Conservation (phyloP, 1,140 invertebrate genomes). For the Cherax quadricarinatus region DNA sequence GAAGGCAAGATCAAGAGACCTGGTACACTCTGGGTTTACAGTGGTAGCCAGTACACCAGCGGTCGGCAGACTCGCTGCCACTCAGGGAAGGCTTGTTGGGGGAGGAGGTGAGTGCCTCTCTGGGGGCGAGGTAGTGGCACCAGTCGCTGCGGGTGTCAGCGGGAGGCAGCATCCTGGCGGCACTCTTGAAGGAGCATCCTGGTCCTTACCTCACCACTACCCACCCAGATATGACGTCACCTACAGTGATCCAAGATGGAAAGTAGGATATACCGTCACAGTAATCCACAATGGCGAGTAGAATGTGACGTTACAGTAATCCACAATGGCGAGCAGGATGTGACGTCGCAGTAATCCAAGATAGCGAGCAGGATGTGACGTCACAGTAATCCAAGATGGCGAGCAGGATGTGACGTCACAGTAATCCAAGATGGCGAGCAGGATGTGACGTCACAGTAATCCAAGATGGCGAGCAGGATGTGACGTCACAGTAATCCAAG, state of each 20-base stretch:
- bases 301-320: too few species aligned
- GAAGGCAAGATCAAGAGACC: background rate
- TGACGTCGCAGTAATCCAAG: too few species aligned
- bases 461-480: too few species aligned
- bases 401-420: too few species aligned
- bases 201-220: background rate
- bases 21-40: background rate
- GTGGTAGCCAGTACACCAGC: background rate
- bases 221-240: background rate
- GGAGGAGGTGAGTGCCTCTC: slow-evolving; percentile 46
- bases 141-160: slow-evolving; percentile 56
- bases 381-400: too few species aligned
- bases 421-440: too few species aligned
- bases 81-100: background rate
- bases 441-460: too few species aligned
- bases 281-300: too few species aligned
- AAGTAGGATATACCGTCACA: background rate
- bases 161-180: slow-evolving; percentile 10
- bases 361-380: too few species aligned
- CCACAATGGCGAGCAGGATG: too few species aligned
- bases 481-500: too few species aligned
- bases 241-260: background rate
- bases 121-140: slow-evolving; percentile 55
- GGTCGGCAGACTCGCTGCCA: background rate
- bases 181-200: background rate